Percentiles rank a stretch among this genome's conserved stretches.
Evolutionary conservation across 2,797 vertebrate genomes (phyloP).

Genomic region (Sardinella longiceps): DNA sequence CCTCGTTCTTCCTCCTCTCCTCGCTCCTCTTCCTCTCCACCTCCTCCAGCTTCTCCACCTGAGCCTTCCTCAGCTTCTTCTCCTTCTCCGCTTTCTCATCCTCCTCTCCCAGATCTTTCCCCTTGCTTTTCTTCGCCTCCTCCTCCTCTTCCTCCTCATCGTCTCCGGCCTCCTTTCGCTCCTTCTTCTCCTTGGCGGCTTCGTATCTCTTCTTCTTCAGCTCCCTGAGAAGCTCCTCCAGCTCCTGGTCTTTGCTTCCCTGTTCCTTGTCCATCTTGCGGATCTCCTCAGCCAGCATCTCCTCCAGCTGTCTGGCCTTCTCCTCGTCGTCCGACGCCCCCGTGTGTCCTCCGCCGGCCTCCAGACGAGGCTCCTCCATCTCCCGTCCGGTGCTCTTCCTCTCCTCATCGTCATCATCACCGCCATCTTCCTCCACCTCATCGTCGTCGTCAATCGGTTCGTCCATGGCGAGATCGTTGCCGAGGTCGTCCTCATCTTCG

Average conservation of each 20-base stretch:
- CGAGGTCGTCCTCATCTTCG: neutral
- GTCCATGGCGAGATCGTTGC: neutral
- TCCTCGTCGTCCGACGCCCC: conserved; percentile 60
- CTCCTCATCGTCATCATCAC: neutral
- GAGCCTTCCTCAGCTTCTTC: conserved; percentile 60
- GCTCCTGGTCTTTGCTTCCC: conserved; percentile 59
- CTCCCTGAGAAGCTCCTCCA: conserved; percentile 68
- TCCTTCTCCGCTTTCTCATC: conserved; percentile 28
- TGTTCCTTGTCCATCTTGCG: conserved; percentile 61
- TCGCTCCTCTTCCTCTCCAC: conserved; percentile 58
- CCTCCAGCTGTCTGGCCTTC: conserved; percentile 66
- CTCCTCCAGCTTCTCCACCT: conserved; percentile 43
- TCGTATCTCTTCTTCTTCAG: conserved; percentile 70
- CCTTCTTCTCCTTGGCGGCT: conserved; percentile 60
- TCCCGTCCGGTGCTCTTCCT: conserved; percentile 47
- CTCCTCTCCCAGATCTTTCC: conserved; percentile 6
- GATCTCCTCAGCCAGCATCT: conserved; percentile 67
- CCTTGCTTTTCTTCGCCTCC: conserved; percentile 30
- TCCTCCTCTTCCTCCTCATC: conserved; percentile 40
- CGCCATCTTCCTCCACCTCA: conserved; percentile 37
- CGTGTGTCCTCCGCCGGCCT: conserved; percentile 32
- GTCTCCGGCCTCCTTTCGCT: conserved; percentile 49
- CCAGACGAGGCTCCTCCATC: conserved; percentile 57
- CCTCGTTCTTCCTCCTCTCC: conserved; percentile 39
- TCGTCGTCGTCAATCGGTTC: neutral